A percentile compares a stretch with the other conserved stretches of the same genome.
phyloP scores from a whole-genome alignment of 2,888 invertebrate species.

The Ormyrus labotus region DNA sequence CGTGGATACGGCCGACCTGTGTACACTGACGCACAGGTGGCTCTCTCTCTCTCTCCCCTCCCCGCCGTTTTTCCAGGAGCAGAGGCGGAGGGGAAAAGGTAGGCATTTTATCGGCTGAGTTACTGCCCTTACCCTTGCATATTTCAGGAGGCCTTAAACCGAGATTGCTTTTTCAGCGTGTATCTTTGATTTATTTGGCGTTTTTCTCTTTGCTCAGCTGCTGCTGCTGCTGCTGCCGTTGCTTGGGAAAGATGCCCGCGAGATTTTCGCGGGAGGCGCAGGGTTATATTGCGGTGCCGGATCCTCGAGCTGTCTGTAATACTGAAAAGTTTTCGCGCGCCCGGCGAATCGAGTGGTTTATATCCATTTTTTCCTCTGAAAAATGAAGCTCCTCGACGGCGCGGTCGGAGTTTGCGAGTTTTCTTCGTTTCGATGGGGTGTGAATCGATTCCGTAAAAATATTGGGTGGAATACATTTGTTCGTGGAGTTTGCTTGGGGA shows the following conservation, averaged over 20 bases:
- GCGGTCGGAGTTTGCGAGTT: background rate
- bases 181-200: conserved; percentile 52
- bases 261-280: background rate
- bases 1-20: conserved; percentile 61
- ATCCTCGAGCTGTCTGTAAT: background rate
- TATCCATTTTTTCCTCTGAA: no score
- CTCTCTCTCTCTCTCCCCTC: conserved; percentile 24
- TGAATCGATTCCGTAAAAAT: no score
- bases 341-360: no score
- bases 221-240: background rate
- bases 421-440: no score
- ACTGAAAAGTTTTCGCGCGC: no score
- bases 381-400: no score
- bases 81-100: background rate
- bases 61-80: no score
- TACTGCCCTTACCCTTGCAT: conserved; percentile 47
- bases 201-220: conserved; percentile 10
- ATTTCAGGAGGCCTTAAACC: conserved; percentile 48
- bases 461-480: no score
- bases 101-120: conserved; percentile 53
- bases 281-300: background rate
- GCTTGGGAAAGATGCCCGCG: background rate
- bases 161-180: conserved; percentile 54
- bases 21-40: conserved; percentile 62
- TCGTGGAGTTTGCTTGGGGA: no score